Evolutionary conservation across 2,797 vertebrate genomes (phyloP), one percentile per base, ranked within the genome.

Genomic region (Apodemus agrarius): DNA sequence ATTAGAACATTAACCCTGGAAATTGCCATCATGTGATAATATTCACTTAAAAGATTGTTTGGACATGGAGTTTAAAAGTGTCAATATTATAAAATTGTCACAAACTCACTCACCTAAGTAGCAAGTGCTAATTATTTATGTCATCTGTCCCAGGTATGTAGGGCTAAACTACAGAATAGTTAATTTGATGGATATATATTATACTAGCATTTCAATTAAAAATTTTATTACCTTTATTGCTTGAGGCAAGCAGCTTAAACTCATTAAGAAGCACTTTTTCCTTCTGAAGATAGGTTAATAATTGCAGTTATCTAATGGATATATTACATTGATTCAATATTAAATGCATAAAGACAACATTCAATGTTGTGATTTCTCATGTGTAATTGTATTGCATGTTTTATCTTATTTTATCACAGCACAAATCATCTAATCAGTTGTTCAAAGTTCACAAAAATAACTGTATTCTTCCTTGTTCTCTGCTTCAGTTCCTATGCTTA

Each of bases 281-380:
- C 29, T 95, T 96, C 78, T 89, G 72, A 86, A 96, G 72, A 79
- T 74, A 83, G 59, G 11, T 43, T 75, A 75, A 43, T 75, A 31
- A 75, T 72, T 26, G 5, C 24, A 86, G 52, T 92, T 83, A 93
- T 89, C 37, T 90, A 87, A 75, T 31, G 65, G 3, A 29, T 4
- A 34, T 93, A 29, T 61, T 69, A 87, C 52, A 16, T 21, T 40
- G 37, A 83, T 92, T 69, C 90, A 87, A 59, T 67, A 90, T 61
- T 31, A 29, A n/a, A 52, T 22, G 4, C 59, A n/a, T 29, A 80
- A 87, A 89, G 69, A 83, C 37, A 84, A 29, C 46, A 57, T 79
- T 93, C 14, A 21, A 24, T 46, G 0, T 22, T 92, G 52, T 24
- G 90, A 7, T 80, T 87, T 96, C 74, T 69, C 63, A 63, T 22